Evolutionary conservation across 2,888 invertebrate species (phyloP).

Genomic region (Muscina levida): DNA sequence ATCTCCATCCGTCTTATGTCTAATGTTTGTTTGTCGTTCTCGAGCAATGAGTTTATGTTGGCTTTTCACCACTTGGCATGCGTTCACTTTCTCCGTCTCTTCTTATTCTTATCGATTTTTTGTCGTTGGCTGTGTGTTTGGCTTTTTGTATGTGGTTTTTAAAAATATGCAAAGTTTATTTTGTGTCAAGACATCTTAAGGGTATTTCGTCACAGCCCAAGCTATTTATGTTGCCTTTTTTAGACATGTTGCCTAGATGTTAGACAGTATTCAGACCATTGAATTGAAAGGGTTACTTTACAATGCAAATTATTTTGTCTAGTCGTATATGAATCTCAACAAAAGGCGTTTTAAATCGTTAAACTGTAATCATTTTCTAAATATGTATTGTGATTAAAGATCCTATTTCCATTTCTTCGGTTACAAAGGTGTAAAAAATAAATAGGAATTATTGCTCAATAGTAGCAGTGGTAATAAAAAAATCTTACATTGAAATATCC

Average conservation of each 20-base stretch:
- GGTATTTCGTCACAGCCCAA: conserved; percentile 25
- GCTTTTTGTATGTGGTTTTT: conserved; percentile 6
- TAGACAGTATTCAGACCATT: background rate
- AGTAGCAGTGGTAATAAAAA: no score
- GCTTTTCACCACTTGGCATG: conserved; percentile 51
- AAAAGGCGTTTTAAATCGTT: background rate
- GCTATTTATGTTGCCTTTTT: conserved; percentile 27
- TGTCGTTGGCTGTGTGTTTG: background rate
- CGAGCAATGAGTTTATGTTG: conserved; percentile 31
- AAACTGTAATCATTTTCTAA: conserved; percentile 17
- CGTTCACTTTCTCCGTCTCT: conserved; percentile 33
- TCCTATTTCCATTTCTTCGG: no score
- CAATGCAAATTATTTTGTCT: background rate
- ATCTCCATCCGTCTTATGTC: conserved; percentile 4
- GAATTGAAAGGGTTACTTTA: background rate
- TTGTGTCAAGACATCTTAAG: conserved; percentile 48
- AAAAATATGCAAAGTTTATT: conserved; percentile 52
- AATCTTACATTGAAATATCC: no score
- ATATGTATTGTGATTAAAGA: conserved; percentile 19
- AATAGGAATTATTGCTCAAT: no score
- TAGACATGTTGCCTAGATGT: background rate
- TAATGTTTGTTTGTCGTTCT: conserved; percentile 31
- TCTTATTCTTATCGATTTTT: background rate
- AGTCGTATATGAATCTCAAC: background rate
- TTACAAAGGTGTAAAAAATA: no score